A percentile compares a stretch with the other conserved stretches of the same genome.
Conservation (phyloP, 2,797 vertebrate species). For the Hapalemur alaotrensis region DNA sequence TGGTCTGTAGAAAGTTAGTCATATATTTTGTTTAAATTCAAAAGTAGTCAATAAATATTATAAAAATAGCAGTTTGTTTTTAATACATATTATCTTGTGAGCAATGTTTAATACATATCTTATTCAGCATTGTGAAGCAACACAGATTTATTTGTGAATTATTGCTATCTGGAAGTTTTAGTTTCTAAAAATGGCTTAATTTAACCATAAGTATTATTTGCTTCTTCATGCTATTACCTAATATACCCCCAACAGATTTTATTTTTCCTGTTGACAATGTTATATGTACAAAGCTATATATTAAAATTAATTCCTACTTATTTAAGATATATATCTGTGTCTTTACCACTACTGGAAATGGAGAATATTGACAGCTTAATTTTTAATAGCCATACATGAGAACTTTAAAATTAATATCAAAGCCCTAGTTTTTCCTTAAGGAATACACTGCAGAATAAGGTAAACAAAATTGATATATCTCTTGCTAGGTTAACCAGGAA, state of each 20-base stretch:
- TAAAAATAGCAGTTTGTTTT: background rate
- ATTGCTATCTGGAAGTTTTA: background rate
- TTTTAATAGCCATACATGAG: slow-evolving; percentile 2
- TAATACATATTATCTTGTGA: background rate
- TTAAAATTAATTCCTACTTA: slow-evolving; percentile 39
- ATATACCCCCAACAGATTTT: background rate
- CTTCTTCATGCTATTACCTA: background rate
- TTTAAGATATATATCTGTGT: slow-evolving; percentile 25
- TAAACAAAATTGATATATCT: too few relatives aligned
- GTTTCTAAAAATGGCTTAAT: background rate
- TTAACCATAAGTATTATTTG: background rate
- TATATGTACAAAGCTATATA: background rate
- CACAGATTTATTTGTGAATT: background rate
- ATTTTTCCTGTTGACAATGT: background rate
- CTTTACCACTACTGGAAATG: background rate
- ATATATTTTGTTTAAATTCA: background rate
- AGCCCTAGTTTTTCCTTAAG: background rate
- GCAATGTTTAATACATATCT: background rate
- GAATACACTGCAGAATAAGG: background rate
- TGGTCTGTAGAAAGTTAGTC: background rate
- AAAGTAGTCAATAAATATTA: background rate
- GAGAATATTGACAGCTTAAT: slow-evolving; percentile 19
- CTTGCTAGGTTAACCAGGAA: too few relatives aligned
- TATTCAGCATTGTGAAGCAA: background rate
- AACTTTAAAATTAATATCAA: background rate